Conservation (phyloP, 1,140 invertebrate species). For the Matsumurasca onukii region DNA sequence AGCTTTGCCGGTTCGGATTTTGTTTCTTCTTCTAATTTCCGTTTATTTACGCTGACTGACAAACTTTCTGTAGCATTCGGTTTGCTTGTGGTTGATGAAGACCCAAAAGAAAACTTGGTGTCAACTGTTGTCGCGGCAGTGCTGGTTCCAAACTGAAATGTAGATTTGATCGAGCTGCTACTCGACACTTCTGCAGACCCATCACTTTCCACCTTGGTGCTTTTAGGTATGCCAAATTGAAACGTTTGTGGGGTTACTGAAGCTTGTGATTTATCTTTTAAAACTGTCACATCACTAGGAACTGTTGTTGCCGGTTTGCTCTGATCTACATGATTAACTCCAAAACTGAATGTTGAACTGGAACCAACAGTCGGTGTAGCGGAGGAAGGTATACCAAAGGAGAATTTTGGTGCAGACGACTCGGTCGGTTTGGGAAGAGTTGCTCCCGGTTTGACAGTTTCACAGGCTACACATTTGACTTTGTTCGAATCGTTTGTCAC, state of each 20-base stretch:
- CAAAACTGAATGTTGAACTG: slow-evolving; percentile 48
- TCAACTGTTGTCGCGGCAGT: too few relatives aligned
- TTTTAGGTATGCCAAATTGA: slow-evolving; percentile 47
- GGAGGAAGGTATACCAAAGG: slow-evolving; percentile 50
- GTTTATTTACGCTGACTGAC: too few relatives aligned
- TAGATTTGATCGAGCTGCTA: not conserved
- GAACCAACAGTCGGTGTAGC: slow-evolving; percentile 17
- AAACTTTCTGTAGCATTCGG: not conserved
- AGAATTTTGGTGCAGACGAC: slow-evolving; percentile 42
- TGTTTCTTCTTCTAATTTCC: too few relatives aligned
- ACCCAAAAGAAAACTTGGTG: not conserved
- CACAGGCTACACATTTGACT: slow-evolving; percentile 56
- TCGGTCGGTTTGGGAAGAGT: slow-evolving; percentile 22
- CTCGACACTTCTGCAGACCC: not conserved
- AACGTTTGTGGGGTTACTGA: slow-evolving; percentile 39
- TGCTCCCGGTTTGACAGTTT: slow-evolving; percentile 28
- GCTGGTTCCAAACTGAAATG: slow-evolving; percentile 3
- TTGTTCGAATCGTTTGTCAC: slow-evolving; percentile 51
- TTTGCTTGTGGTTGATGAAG: not conserved
- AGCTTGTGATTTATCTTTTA: slow-evolving; percentile 6
- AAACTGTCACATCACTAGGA: not conserved
- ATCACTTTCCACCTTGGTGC: slow-evolving; percentile 23
- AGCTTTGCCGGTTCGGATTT: too few relatives aligned
- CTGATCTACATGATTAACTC: slow-evolving; percentile 46
- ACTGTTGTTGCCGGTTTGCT: not conserved